Percentiles rank a stretch among this genome's conserved stretches.
These are phyloP conservation scores for Drosophila kambysellisi DNA, from an alignment of 2,888 invertebrate genomes.

Conservation along the genomic window DNA sequence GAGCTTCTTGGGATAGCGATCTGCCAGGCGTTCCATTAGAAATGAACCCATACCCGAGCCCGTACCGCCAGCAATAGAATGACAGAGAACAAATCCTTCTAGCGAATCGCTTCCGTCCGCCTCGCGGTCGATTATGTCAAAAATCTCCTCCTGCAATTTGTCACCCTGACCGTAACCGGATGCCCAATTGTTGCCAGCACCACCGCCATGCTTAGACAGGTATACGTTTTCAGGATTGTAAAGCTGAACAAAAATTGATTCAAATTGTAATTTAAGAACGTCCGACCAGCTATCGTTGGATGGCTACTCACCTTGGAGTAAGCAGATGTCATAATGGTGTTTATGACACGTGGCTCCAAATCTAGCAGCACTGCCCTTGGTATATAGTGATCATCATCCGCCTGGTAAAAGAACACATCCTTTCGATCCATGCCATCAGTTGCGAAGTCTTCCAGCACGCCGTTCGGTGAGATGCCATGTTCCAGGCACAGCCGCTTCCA, in stretches of 20 bases:
- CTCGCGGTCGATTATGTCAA: conserved; percentile 99
- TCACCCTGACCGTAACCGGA: conserved; percentile 98
- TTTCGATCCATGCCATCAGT: conserved; percentile 98
- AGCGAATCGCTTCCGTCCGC: conserved; percentile 99
- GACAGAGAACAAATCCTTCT: conserved; percentile 99
- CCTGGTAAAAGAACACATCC: conserved; percentile 99
- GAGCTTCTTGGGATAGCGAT: conserved; percentile 98
- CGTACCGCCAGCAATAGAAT: conserved; percentile 99
- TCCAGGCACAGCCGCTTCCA: conserved; percentile 99
- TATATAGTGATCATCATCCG: conserved; percentile 99
- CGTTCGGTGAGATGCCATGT: conserved; percentile 98
- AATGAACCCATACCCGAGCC: conserved; percentile 99
- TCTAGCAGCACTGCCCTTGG: conserved; percentile 98
- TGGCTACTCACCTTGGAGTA: conserved; percentile 91
- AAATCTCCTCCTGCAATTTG: conserved; percentile 96
- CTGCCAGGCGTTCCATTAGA: conserved; percentile 94
- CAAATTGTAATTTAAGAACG: not conserved
- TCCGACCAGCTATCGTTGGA: not conserved
- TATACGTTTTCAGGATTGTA: conserved; percentile 99
- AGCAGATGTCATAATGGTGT: conserved; percentile 97
- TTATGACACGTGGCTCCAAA: conserved; percentile 98
- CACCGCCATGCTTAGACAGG: conserved; percentile 98
- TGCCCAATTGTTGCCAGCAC: conserved; percentile 99
- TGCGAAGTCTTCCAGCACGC: conserved; percentile 95
- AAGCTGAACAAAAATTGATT: conserved; percentile 86